Conservation (phyloP, 2,797 vertebrate species). For the Gymnocypris eckloni region DNA sequence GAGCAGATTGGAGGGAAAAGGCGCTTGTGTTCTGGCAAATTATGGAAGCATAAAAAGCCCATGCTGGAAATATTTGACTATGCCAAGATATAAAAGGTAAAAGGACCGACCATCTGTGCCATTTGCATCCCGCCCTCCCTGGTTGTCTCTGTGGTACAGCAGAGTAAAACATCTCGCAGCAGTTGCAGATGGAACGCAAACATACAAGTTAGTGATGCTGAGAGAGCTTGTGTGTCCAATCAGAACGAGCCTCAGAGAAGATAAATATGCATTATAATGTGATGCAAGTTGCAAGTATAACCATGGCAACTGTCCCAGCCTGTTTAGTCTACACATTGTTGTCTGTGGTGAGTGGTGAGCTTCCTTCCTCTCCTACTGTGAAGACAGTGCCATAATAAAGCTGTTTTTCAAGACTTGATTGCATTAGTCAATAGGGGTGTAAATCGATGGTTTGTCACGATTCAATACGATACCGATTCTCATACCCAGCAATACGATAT, state of each 20-base stretch:
- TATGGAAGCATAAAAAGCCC: constrained; percentile 59
- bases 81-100: constrained; percentile 74
- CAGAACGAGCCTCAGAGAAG: constrained; percentile 35
- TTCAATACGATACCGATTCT: too few relatives aligned
- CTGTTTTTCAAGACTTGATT: background rate
- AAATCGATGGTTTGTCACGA: too few relatives aligned
- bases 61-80: constrained; percentile 62
- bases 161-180: constrained; percentile 65
- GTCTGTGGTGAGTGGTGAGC: constrained; percentile 40
- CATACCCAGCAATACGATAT: too few relatives aligned
- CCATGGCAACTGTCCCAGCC: constrained; percentile 63
- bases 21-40: constrained; percentile 62
- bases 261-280: constrained; percentile 56
- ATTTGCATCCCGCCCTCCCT: constrained; percentile 61
- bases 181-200: constrained; percentile 61
- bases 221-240: constrained; percentile 39
- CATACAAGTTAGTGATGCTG: constrained; percentile 54
- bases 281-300: constrained; percentile 55
- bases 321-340: constrained; percentile 41
- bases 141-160: constrained; percentile 54
- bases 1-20: constrained; percentile 62
- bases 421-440: background rate
- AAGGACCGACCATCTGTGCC: constrained; percentile 72
- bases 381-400: constrained; percentile 23
- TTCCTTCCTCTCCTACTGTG: constrained; percentile 15